A percentile compares a stretch with the other conserved stretches of the same genome.
Conservation (phyloP, 2,888 invertebrate genomes). For the Exocentrus adspersus region DNA sequence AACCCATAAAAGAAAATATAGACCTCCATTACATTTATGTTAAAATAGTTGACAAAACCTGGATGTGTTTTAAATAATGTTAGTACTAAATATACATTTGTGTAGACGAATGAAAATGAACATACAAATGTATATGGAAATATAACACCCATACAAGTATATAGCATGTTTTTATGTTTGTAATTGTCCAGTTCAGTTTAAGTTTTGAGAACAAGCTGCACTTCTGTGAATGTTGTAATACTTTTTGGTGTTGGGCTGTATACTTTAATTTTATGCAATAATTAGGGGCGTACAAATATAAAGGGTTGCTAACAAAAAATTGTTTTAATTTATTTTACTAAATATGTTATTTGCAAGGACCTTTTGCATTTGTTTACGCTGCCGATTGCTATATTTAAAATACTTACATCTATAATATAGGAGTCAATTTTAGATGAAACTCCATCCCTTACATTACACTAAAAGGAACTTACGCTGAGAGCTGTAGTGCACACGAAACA, state of each 20-base stretch:
- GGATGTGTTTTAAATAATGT: too few species aligned
- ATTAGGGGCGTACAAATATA: background rate
- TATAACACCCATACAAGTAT: constrained; percentile 30
- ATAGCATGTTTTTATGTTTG: constrained; percentile 50
- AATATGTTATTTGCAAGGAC: background rate
- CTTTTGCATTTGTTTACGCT: background rate
- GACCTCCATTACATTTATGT: too few species aligned
- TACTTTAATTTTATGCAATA: constrained; percentile 26
- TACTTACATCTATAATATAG: background rate
- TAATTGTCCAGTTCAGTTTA: constrained; percentile 42
- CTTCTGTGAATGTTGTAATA: constrained; percentile 44
- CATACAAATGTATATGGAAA: background rate
- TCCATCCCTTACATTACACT: constrained; percentile 4
- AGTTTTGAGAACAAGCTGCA: constrained; percentile 41
- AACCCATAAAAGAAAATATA: too few species aligned
- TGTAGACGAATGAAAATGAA: background rate
- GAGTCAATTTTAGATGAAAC: background rate
- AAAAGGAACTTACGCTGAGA: constrained; percentile 40
- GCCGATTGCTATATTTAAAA: background rate
- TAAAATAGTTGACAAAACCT: too few species aligned
- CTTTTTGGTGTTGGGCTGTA: constrained; percentile 38
- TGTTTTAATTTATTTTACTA: background rate
- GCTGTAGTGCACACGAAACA: constrained; percentile 52
- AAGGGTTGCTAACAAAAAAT: background rate
- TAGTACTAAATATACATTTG: too few species aligned